Evolutionary conservation across 2,888 invertebrate species (phyloP), one percentile per base, ranked within the genome.

Genomic region (Orchesella flavescens): DNA sequence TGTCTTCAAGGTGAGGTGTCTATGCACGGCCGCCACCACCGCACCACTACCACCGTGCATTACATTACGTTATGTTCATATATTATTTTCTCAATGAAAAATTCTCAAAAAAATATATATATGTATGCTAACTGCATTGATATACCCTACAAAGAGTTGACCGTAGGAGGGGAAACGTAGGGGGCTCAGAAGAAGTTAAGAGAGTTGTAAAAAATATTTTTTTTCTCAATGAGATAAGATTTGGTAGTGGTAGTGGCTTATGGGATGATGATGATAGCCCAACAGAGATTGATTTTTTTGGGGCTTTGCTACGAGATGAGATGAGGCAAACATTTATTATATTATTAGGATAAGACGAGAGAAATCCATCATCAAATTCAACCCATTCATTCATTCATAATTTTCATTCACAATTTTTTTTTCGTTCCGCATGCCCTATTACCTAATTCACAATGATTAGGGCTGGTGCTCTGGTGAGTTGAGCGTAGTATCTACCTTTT

Each of bases 61-160:
- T 57, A 80, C 77, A n/a, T n/a, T 68, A 77, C 78, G 77, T 73
- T 59, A 72, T 68, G 78, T 21, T 83, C 73, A 78, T 73, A 78
- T 73, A 34, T 34, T 34, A 34, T 83, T 83, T 83, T 83, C 83
- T 83, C 83, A 83, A 83, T 83, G 83, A 83, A 83, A 83, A 74
- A 10, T 34, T 10, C 15, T 17, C 63, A 9, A 7, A 72, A 69
- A 69, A 68, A 68, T 12, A 13, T 24, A 63, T 23, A 68, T 12
- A 13, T 24, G 24, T 23, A 15, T 24, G 15, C 21, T 53, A 53
- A 17, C 53, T 53, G 17, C 17, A 49, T 49, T 49, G n/a, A 49
- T 49, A 49, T 49, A 49, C 10, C 63, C 24, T 10, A 49, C 49
- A 49, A 49, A 49, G n/a, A 49, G 5, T 66, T 66, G 43, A 46